phyloP scores from a whole-genome alignment of 2,113 vertebrate genomes.

The Colaptes auratus region DNA sequence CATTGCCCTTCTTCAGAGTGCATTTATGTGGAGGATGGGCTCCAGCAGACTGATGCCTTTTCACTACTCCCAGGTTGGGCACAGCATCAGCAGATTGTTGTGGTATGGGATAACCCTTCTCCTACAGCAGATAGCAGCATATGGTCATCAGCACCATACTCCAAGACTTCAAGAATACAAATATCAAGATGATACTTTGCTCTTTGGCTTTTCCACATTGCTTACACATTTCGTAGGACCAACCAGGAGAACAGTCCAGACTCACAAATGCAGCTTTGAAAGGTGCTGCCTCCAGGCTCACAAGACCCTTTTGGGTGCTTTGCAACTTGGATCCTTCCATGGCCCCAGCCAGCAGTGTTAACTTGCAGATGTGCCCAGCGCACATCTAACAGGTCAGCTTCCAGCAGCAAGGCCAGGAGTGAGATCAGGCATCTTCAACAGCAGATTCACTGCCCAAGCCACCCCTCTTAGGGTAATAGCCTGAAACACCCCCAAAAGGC shows the following conservation, averaged over 20 bases:
- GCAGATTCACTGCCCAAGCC: background rate
- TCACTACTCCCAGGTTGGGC: background rate
- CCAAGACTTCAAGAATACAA: background rate
- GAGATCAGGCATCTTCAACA: background rate
- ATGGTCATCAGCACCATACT: background rate
- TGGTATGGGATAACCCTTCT: too few relatives aligned
- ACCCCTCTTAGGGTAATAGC: background rate
- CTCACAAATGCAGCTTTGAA: accelerated
- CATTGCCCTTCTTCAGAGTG: background rate
- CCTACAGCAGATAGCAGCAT: background rate
- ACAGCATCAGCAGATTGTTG: background rate
- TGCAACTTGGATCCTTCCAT: background rate
- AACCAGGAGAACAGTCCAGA: background rate
- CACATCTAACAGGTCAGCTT: background rate
- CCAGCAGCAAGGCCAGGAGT: background rate
- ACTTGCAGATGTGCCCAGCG: background rate
- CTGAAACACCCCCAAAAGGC: background rate
- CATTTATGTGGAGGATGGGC: background rate
- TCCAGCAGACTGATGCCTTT: conserved; percentile 21
- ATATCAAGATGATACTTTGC: background rate
- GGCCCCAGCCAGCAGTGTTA: accelerated
- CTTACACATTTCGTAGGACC: background rate
- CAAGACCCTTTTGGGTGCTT: background rate
- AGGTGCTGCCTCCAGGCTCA: background rate
- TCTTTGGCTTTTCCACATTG: background rate